Evolutionary conservation across 2,113 vertebrate species (phyloP).

Genomic region (Galemys pyrenaicus): DNA sequence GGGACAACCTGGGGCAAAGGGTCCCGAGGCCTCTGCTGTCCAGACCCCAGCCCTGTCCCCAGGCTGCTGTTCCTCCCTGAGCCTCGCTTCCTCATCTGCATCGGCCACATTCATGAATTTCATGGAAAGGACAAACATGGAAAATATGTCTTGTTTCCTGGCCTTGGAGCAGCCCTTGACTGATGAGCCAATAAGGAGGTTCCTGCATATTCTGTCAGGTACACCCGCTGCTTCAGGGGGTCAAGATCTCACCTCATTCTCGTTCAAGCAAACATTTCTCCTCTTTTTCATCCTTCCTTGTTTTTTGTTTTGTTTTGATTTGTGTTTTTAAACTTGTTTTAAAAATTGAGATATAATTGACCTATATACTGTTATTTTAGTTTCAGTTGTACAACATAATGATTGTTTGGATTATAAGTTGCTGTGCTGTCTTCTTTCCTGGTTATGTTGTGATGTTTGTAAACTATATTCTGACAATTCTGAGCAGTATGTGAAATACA

Average conservation of each 20-base stretch:
- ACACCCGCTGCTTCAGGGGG: background rate
- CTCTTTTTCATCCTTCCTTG: background rate
- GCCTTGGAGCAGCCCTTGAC: background rate
- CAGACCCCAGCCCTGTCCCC: no score
- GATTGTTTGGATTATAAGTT: background rate
- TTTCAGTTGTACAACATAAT: background rate
- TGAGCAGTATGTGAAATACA: background rate
- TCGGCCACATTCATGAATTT: background rate
- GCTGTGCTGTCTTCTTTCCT: background rate
- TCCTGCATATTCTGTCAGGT: background rate
- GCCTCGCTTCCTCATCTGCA: background rate
- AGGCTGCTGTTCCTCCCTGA: background rate
- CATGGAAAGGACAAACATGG: background rate
- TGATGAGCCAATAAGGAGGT: background rate
- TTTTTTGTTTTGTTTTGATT: background rate
- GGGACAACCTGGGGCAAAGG: no score
- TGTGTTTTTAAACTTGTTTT: background rate
- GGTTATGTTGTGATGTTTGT: background rate
- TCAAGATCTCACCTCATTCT: rapidly evolving
- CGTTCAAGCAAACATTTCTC: background rate
- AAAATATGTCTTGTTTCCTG: background rate
- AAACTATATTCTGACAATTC: background rate
- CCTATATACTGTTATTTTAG: background rate
- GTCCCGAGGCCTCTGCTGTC: no score
- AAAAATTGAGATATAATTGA: background rate